phyloP scores from a whole-genome alignment of 2,888 invertebrate species.

The Lordiphosa andalusiaca region DNA sequence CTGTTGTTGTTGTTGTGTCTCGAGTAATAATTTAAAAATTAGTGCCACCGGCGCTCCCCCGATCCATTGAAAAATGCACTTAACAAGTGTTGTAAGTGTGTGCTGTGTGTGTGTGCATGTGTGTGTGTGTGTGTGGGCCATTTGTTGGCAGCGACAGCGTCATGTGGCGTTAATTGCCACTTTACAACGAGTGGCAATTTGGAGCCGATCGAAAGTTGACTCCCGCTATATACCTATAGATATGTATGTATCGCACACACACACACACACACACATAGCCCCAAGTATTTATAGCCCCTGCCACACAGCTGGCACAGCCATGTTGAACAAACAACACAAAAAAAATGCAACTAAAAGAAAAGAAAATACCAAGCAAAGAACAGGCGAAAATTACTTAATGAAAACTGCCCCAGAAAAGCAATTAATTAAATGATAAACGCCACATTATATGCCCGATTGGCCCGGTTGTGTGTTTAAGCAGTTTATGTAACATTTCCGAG shows the following conservation, averaged over 20 bases:
- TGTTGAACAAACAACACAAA: constrained; percentile 16
- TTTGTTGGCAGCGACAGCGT: constrained; percentile 40
- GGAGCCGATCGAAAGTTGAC: constrained; percentile 36
- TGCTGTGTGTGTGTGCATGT: constrained; percentile 1
- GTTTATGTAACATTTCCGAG: constrained; percentile 29
- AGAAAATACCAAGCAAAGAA: constrained; percentile 1
- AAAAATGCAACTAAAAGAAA: background rate
- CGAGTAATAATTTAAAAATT: constrained; percentile 27
- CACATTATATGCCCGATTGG: constrained; percentile 34
- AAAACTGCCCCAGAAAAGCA: constrained; percentile 46
- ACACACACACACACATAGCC: constrained; percentile 1
- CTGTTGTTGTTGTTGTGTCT: constrained; percentile 9
- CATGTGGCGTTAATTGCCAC: constrained; percentile 52
- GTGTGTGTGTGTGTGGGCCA: constrained; percentile 20
- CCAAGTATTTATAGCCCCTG: background rate
- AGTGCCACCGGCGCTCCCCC: constrained; percentile 1
- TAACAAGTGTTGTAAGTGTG: constrained; percentile 42
- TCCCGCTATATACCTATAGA: constrained; percentile 4
- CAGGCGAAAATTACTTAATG: constrained; percentile 40
- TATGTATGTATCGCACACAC: background rate
- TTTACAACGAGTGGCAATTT: constrained; percentile 50
- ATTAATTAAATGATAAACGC: constrained; percentile 52
- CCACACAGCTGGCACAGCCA: constrained; percentile 24
- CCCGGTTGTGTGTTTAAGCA: too few species aligned
- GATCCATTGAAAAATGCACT: constrained; percentile 36